Evolutionary conservation across 2,888 invertebrate species (phyloP), one percentile per base, ranked within the genome.

Genomic region (Sesia bembeciformis): DNA sequence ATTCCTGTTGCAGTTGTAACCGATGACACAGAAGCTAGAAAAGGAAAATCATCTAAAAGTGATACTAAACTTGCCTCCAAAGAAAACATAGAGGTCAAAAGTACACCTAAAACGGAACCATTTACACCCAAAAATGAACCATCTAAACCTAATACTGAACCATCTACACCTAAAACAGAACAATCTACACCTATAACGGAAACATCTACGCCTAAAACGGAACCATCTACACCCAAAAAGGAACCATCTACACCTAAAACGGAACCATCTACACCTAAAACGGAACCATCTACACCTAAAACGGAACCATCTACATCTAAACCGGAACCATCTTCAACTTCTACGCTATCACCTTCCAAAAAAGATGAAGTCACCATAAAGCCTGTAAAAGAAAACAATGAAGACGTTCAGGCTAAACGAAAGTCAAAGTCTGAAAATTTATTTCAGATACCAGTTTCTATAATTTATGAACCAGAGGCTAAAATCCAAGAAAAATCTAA

Each of bases 31-130:
- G 54, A 56, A 50, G 54, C 49, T 52, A 60, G 65, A 52, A 58
- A 61, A 55, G 57, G 55, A 40, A 60, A 60, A 39, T 52, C 55
- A 49, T 40, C 57, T 4, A 57, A 54, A 50, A 39, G 50, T 52
- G 50, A 41, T 42, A 71, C 72, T 4, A 59, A 61, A 40, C 65
- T 74, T n/a, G 58, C 70, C 2, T 66, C 63, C 55, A 68, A 70
- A 40, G 59, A 57, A 52, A 60, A 58, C 56, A 42, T 40, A 51
- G 46, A 58, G 56, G 53, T 52, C 41, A 59, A 54, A 61, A 56
- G 40, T 58, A 7, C 43, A 57, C 5, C 50, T 38, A 54, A 57
- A 46, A 23, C 23, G 57, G 55, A 52, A 60, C 40, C 50, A 52
- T 46, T 43, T 23, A 43, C 23, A 23, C 2, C 23, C 2, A 23